Base-by-base conservation (phyloP, 2,113 vertebrate species). In the Brienomyrus brachyistius region DNA sequence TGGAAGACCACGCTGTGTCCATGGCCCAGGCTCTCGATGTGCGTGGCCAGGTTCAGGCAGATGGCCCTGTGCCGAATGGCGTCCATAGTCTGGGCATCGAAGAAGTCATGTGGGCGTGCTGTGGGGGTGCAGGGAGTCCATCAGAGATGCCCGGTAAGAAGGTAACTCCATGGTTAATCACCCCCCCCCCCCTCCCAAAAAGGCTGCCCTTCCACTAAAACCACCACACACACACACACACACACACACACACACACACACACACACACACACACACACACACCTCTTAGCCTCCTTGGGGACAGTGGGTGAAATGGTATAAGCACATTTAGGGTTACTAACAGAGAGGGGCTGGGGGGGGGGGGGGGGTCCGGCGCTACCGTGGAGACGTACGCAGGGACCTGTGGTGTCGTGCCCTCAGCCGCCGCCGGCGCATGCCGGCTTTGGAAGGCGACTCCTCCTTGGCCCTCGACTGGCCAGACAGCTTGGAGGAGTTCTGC, bases 1-100 rank as follows among this genome's bases (percentile, higher is more conserved):
- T 99, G 97, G 93, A 99, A 99, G 92, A 99, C 98, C 92, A 99
- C 98, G 89, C 98, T 99, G 97, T 99, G 98, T 48, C 98, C 98
- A 87, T 98, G 98, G 90, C 98, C 98, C 94, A 98, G 96, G 92
- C 98, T 99, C 94, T 99, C 98, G 91, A 99, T 99, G 91, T 98
- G 98, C 91, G 98, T 99, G 86, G 97, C 95, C 89, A 99, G 97
- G 93, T 99, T 99, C 93, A 99, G 97, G 94, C 98, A 99, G 94
- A 99, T 98, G 95, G 98, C 98, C 91, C 98, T 96, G 93, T 99
- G 98, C 90, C 98, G 96, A 91, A 99, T 99, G 74, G 97, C 97
- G 91, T 99, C 98, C 98, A 99, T 98, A 91, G 98, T 99, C 92
- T 99, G 98, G 3, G 98, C 97, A 90, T 99, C 98, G 91, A 99